Conservation (phyloP, 2,797 vertebrate genomes). For the Brachyalestes nurse region DNA sequence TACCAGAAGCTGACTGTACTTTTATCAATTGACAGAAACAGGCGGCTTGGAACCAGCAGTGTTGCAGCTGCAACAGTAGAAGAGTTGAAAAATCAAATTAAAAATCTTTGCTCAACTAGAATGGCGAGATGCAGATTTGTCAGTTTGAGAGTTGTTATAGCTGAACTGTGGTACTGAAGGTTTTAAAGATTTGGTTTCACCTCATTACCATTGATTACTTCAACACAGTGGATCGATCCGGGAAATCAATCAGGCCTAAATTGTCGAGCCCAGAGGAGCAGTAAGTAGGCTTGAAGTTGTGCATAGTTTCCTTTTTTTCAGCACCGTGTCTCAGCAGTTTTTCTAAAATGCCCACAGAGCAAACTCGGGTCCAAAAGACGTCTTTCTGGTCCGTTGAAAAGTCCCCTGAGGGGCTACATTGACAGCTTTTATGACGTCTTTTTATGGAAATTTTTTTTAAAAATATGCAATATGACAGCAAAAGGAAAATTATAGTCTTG, state of each 20-base stretch:
- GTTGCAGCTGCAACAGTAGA: not conserved
- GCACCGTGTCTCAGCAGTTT: not conserved
- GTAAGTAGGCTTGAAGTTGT: not conserved
- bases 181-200: not conserved
- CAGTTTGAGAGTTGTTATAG: not conserved
- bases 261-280: not conserved
- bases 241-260: slow-evolving; percentile 10
- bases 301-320: not conserved
- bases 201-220: slow-evolving; percentile 14
- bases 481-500: too few relatives aligned
- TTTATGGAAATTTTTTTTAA: too few relatives aligned
- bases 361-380: too few relatives aligned
- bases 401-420: too few relatives aligned
- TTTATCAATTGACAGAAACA: too few relatives aligned
- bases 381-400: too few relatives aligned
- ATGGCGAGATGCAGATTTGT: not conserved
- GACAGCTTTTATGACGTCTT: too few relatives aligned
- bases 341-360: not conserved
- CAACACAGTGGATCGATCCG: slow-evolving; percentile 1
- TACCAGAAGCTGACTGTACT: not conserved
- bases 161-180: not conserved
- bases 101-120: not conserved
- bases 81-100: not conserved
- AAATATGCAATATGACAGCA: too few relatives aligned
- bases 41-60: not conserved